Percentiles rank a stretch among this genome's conserved stretches.
phyloP scores from a whole-genome alignment of 2,113 vertebrate genomes.

The Falco punctatus region DNA sequence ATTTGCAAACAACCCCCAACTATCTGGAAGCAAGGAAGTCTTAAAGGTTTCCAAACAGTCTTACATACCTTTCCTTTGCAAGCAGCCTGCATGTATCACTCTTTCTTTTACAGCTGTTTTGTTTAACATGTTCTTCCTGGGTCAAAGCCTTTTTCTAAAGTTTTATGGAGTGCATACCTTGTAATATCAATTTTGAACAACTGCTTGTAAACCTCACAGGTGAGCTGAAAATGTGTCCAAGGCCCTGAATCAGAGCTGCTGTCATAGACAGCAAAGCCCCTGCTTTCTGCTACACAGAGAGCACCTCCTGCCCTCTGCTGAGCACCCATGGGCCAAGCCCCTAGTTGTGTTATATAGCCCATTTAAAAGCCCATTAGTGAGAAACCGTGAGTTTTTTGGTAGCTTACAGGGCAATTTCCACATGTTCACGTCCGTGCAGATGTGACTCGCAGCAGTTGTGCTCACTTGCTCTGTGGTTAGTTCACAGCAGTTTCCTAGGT shows the following conservation, averaged over 20 bases:
- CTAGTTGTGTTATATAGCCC: neutral
- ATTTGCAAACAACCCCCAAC: accelerated
- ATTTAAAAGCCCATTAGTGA: neutral
- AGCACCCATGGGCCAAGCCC: neutral
- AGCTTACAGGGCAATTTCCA: neutral
- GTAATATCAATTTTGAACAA: neutral
- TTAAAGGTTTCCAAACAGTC: neutral
- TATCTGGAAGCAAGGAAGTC: neutral
- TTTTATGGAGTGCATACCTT: neutral
- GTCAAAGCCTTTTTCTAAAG: neutral
- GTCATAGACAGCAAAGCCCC: accelerated
- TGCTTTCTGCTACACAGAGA: neutral
- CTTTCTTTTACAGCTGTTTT: neutral
- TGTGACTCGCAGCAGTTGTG: neutral
- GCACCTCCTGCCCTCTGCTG: neutral
- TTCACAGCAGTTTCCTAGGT: constrained; percentile 33
- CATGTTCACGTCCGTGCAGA: neutral
- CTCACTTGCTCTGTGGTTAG: neutral
- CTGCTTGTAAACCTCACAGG: neutral
- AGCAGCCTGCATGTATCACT: neutral
- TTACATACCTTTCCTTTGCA: neutral
- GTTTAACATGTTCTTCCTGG: neutral
- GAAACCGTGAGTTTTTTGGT: accelerated
- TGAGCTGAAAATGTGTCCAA: neutral
- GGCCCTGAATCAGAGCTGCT: neutral